These are phyloP conservation scores for Calyptommatus sinebrachiatus DNA, from an alignment of 2,113 vertebrate genomes.

Conservation along the genomic window DNA sequence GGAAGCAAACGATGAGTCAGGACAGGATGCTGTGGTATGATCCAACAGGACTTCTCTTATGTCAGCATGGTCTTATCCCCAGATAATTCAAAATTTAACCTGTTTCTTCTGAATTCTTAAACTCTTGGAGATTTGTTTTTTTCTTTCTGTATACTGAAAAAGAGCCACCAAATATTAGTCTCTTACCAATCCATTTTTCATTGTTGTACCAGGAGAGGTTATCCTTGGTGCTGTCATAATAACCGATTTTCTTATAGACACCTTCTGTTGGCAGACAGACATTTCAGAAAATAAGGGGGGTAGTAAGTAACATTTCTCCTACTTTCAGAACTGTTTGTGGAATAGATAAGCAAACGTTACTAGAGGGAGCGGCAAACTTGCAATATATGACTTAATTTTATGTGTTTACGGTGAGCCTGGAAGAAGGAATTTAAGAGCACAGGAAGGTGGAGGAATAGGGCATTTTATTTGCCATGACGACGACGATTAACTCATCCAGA, in stretches of 20 bases:
- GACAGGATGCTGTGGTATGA: too few relatives aligned
- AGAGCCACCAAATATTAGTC: not conserved
- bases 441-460: not conserved
- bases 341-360: not conserved
- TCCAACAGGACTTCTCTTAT: too few relatives aligned
- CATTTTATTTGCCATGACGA: too few relatives aligned
- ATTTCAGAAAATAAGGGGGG: not conserved
- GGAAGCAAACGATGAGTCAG: too few relatives aligned
- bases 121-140: not conserved
- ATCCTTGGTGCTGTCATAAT: constrained; percentile 93
- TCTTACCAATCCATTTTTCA: constrained; percentile 90
- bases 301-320: rapidly evolving
- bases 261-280: constrained; percentile 69
- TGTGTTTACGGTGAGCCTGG: not conserved
- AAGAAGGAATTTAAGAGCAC: not conserved
- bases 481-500: too few relatives aligned
- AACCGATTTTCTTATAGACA: constrained; percentile 93
- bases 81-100: not conserved
- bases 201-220: constrained; percentile 91
- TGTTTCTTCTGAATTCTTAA: not conserved
- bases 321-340: not conserved
- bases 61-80: not conserved
- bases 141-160: not conserved
- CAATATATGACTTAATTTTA: not conserved
- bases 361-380: not conserved